A percentile compares a stretch with the other conserved stretches of the same genome.
Conservation (phyloP, 1,140 invertebrate genomes). For the Hypothenemus hampei region DNA sequence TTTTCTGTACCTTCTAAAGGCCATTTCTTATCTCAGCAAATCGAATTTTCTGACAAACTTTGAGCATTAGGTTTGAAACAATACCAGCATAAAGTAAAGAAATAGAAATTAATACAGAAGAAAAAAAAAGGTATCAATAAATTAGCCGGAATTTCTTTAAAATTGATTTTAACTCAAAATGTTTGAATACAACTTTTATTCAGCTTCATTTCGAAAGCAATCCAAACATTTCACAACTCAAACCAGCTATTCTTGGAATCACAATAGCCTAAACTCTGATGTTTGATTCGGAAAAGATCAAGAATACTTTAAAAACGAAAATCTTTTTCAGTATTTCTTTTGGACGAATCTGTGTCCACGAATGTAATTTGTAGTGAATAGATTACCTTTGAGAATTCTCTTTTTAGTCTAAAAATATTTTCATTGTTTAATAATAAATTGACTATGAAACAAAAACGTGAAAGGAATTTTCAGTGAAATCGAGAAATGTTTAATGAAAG, state of each 20-base stretch:
- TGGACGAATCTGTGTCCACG: too few species aligned
- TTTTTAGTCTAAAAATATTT: too few species aligned
- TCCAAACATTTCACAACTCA: constrained; percentile 4
- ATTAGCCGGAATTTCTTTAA: neutral
- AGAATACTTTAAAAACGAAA: neutral
- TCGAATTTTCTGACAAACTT: constrained; percentile 5
- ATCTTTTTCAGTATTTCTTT: neutral
- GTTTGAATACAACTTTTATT: neutral
- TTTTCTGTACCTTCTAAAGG: neutral
- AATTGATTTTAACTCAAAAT: neutral
- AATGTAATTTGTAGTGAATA: too few species aligned
- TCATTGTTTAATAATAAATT: too few species aligned
- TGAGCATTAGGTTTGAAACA: neutral
- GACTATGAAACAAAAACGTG: too few species aligned
- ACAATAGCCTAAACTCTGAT: neutral
- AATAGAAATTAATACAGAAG: neutral
- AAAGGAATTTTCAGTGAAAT: too few species aligned
- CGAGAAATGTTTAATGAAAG: too few species aligned
- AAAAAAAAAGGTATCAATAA: neutral
- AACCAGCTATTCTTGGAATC: neutral
- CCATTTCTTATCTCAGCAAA: neutral
- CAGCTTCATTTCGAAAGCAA: neutral
- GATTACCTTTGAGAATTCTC: too few species aligned
- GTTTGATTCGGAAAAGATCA: constrained; percentile 2
- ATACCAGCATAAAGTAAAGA: neutral